Evolutionary conservation across 2,113 vertebrate species (phyloP), one percentile per base, ranked within the genome.

Genomic region (Hippolais icterina): DNA sequence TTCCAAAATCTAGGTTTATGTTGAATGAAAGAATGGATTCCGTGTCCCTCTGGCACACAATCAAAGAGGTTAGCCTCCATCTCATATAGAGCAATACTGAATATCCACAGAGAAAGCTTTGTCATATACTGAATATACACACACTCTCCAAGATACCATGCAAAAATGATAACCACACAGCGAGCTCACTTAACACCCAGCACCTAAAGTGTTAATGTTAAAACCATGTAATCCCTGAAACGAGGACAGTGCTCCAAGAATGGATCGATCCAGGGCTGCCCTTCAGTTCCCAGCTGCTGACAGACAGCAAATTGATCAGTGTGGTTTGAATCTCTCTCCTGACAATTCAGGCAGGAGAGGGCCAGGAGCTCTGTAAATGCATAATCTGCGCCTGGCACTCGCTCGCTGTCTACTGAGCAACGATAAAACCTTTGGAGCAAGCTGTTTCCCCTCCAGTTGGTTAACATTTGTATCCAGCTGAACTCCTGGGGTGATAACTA

Each of bases 311-410:
- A 77, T 37, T 42, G 91, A 83, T 93, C 56, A 23, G 29, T 21
- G 56, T 57, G 83, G 66, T 70, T 93, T 92, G 82, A 85, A 87
- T 89, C 57, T 93, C 56, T 91, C 72, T 57, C 71, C 92, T 72
- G 71, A 50, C 53, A 75, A 15, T 53, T 78, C 13, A 19, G 44
- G 83, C 24, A 83, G 85, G 53, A 8, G 8, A 89, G 42, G 76
- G 35, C 68, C 37, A 37, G 71, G 59, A 87, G 69, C 69, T 70
- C 80, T 49, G 50, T 33, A 95, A 92, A 65, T 46, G 37, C 42
- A 44, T 78, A 87, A 86, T 83, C 83, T 64, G 35, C 0, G 5
- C 54, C n/a, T 83, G 70, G 44, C 42, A 61, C 81, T 31, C 1
- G 0, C 50, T 97, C 3, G 0, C 90, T 87, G 47, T 7, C 8